phyloP scores from a whole-genome alignment of 2,113 vertebrate genomes.

The Falco punctatus region DNA sequence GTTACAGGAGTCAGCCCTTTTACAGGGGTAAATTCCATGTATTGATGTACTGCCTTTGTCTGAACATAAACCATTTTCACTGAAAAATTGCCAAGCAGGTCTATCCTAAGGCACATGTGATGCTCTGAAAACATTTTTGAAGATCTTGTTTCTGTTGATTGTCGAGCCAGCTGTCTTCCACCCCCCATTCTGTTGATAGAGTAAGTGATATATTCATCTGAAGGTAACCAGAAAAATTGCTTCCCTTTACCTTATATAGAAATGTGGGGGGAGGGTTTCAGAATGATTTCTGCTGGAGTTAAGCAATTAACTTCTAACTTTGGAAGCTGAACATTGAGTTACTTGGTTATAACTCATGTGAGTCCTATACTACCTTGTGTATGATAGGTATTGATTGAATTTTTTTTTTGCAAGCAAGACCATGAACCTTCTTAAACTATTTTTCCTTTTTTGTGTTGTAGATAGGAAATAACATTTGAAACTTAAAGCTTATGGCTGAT shows the following conservation, averaged over 20 bases:
- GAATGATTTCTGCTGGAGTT: background rate
- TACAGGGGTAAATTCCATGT: background rate
- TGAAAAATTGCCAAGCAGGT: background rate
- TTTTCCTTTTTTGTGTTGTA: slow-evolving; percentile 47
- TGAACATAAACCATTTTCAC: background rate
- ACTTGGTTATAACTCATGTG: background rate
- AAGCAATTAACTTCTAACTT: slow-evolving; percentile 40
- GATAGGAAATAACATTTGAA: slow-evolving; percentile 65
- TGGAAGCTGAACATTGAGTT: background rate
- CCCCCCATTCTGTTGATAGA: background rate
- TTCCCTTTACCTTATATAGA: background rate
- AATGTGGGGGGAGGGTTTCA: background rate
- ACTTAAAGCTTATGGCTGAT: slow-evolving; percentile 58
- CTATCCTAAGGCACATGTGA: background rate
- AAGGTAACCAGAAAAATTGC: background rate
- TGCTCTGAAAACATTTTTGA: background rate
- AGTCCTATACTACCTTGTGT: background rate
- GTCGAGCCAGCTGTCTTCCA: background rate
- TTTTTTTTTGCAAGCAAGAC: slow-evolving; percentile 33
- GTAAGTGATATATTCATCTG: background rate
- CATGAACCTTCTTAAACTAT: slow-evolving; percentile 32
- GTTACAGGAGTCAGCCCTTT: background rate
- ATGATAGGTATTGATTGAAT: slow-evolving; percentile 26
- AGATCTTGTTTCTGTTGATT: background rate
- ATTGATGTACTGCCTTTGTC: background rate